phyloP scores from a whole-genome alignment of 2,113 vertebrate genomes.

The Notiomystis cincta region DNA sequence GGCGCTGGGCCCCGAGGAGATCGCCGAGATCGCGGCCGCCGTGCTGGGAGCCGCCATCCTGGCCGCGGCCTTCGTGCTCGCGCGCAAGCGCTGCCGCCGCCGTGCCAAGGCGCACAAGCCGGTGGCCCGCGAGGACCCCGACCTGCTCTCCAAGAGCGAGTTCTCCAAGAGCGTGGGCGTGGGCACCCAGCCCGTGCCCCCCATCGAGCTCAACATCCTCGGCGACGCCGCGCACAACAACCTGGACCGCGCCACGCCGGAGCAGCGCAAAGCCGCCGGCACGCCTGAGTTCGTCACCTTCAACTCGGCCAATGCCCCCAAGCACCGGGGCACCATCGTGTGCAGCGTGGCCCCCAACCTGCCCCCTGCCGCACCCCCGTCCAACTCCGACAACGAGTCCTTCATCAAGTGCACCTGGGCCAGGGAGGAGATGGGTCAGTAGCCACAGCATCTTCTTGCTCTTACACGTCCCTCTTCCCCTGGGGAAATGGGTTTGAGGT shows the following conservation, averaged over 20 bases:
- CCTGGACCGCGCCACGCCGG: slow-evolving; percentile 69
- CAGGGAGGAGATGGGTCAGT: slow-evolving; percentile 88
- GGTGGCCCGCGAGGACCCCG: slow-evolving; percentile 84
- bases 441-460: background rate
- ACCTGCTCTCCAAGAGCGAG: slow-evolving; percentile 81
- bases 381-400: slow-evolving; percentile 84
- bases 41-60: slow-evolving; percentile 71
- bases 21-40: slow-evolving; percentile 71
- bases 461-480: background rate
- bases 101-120: slow-evolving; percentile 81
- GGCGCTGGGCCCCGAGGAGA: slow-evolving; percentile 75
- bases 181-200: slow-evolving; percentile 67
- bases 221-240: slow-evolving; percentile 67
- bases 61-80: slow-evolving; percentile 52
- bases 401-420: slow-evolving; percentile 89
- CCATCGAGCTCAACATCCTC: slow-evolving; percentile 83
- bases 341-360: slow-evolving; percentile 95
- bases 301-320: slow-evolving; percentile 64
- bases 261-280: slow-evolving; percentile 69
- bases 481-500: background rate
- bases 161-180: slow-evolving; percentile 79
- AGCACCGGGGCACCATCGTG: slow-evolving; percentile 80
- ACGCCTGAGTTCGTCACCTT: slow-evolving; percentile 70
- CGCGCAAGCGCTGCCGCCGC: slow-evolving; percentile 75
- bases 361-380: slow-evolving; percentile 72